phyloP scores from a whole-genome alignment of 2,888 invertebrate species.

The Smittia aterrima region DNA sequence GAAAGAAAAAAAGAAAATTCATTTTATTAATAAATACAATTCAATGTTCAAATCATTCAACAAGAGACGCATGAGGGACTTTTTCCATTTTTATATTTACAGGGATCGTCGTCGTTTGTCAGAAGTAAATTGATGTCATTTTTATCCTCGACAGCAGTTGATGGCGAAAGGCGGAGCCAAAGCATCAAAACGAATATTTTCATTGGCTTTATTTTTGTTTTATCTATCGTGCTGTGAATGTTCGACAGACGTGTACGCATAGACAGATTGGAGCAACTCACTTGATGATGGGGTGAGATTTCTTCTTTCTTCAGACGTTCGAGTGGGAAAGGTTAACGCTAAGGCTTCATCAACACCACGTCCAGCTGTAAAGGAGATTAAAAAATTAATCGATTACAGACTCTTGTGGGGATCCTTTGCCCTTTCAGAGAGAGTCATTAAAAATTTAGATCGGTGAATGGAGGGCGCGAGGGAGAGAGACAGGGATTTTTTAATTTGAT shows the following conservation, averaged over 20 bases:
- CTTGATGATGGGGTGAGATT: not conserved
- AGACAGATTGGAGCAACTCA: too few relatives aligned
- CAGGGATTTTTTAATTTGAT: constrained; percentile 36
- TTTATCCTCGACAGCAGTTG: not conserved
- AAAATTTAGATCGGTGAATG: not conserved
- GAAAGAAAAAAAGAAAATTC: not conserved
- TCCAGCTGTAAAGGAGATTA: constrained; percentile 22
- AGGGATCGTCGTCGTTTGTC: not conserved
- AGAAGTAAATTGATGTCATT: not conserved
- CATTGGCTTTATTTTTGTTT: constrained; percentile 15
- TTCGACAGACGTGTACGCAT: not conserved
- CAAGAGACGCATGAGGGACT: not conserved
- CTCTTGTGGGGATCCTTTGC: not conserved
- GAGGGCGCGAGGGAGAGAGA: not conserved
- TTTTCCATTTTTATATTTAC: not conserved
- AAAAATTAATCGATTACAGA: constrained; percentile 40
- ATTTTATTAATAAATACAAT: constrained; percentile 1
- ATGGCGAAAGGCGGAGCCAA: constrained; percentile 7
- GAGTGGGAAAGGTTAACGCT: not conserved
- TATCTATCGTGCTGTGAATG: not conserved
- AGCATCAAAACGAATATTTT: not conserved
- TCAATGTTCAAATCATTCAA: constrained; percentile 5
- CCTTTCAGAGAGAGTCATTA: not conserved
- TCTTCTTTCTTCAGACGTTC: too few relatives aligned
- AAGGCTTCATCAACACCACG: constrained; percentile 1